Conservation (phyloP, 2,113 vertebrate genomes). For the Pterocles gutturalis region DNA sequence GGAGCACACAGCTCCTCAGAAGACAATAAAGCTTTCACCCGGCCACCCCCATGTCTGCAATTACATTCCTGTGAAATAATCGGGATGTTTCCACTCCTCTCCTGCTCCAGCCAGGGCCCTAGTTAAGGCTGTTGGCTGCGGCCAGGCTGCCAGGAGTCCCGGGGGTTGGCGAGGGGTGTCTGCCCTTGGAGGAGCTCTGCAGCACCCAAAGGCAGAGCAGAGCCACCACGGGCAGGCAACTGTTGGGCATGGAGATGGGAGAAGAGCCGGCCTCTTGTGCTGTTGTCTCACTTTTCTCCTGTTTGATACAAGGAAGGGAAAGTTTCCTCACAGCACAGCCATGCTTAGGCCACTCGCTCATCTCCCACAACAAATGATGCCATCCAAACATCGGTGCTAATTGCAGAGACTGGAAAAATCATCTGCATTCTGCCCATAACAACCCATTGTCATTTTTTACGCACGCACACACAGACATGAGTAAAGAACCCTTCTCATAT, state of each 20-base stretch:
- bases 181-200: rapidly evolving
- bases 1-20: background rate
- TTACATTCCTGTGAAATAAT: background rate
- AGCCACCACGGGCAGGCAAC: rapidly evolving
- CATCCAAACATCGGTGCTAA: background rate
- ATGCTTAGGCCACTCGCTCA: rapidly evolving
- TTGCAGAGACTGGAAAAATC: background rate
- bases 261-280: rapidly evolving
- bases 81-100: background rate
- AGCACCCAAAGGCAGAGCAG: background rate
- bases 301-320: background rate
- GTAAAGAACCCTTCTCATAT: conserved; percentile 12
- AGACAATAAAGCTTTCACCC: background rate
- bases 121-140: background rate
- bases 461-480: background rate
- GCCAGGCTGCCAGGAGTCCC: background rate
- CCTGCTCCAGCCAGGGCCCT: background rate
- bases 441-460: background rate
- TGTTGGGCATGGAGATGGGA: rapidly evolving
- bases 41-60: rapidly evolving
- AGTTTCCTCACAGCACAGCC: background rate
- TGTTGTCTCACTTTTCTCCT: background rate
- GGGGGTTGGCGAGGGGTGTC: rapidly evolving
- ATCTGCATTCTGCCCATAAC: background rate
- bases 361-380: background rate